Evolutionary conservation across 2,113 vertebrate species (phyloP).

Genomic region (Hylia prasina): DNA sequence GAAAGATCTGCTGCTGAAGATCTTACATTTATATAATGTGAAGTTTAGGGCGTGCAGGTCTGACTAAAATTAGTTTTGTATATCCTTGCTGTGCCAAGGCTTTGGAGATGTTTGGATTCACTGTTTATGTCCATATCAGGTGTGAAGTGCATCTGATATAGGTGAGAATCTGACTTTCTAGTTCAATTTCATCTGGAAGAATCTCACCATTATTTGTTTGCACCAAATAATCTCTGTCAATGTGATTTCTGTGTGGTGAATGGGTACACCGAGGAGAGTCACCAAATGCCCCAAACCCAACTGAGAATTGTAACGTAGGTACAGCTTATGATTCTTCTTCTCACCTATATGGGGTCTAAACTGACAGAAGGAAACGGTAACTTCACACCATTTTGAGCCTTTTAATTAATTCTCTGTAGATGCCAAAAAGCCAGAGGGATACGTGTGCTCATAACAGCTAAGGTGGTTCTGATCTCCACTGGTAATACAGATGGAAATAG

Average conservation of each 20-base stretch:
- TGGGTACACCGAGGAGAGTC: background rate
- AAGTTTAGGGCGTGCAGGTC: background rate
- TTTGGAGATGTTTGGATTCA: background rate
- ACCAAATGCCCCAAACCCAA: background rate
- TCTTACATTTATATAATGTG: background rate
- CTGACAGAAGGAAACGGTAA: background rate
- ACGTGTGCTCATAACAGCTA: background rate
- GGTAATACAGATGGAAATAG: background rate
- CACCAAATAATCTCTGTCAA: background rate
- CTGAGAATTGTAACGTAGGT: background rate
- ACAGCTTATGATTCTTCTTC: background rate
- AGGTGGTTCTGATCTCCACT: background rate
- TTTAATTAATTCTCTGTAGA: slow-evolving; percentile 2
- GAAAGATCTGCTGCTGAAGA: background rate
- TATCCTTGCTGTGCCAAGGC: background rate
- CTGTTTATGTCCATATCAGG: background rate
- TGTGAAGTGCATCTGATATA: background rate
- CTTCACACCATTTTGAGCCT: background rate
- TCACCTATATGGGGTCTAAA: background rate
- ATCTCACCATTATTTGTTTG: background rate
- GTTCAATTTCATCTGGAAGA: background rate
- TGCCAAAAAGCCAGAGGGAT: background rate
- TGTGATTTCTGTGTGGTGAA: background rate
- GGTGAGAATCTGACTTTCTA: background rate
- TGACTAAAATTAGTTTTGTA: background rate